Evolutionary conservation across 2,113 vertebrate genomes (phyloP), one percentile per base, ranked within the genome.

Genomic region (Sturnira hondurensis): DNA sequence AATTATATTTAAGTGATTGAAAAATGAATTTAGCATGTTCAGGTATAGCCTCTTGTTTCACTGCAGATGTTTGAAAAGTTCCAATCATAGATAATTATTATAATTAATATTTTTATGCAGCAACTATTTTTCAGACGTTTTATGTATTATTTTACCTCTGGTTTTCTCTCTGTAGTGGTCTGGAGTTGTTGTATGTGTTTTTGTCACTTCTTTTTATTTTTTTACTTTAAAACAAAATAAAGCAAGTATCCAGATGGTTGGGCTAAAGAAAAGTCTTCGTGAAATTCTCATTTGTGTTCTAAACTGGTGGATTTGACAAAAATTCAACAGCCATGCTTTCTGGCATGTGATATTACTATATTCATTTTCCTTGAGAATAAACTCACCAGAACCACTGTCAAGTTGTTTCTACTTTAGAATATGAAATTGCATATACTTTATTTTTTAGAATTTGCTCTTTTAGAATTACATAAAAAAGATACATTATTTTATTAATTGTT

Each of bases 81-180:
- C 52, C 28, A 84, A 86, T 93, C 82, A 87, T 36, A 96, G 71
- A 83, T 84, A 91, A 97, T 86, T 91, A 89, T 41, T 95, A 70
- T 96, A 96, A 96, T 90, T 97, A 95, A 86, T 52, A 89, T 93
- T 85, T 93, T 81, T 91, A 76, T 56, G 43, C 12, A 82, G 50
- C 41, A 92, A 41, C 50, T 24, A 88, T 47, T 86, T 95, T 77
- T 24, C 10, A 70, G 15, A 78, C 22, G 43, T 91, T 73, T 61
- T 77, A 43, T 63, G 0, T 74, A 86, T 17, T 52, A 93, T 80
- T 91, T 87, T 87, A 78, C 67, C 4, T 92, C 17, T 67, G 14
- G 3, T 73, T 89, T 88, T 92, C 16, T 93, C 24, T 94, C 10
- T 70, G 3, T 38, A 65, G 20, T 78, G 54, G n/a, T 16, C 4